A percentile compares a stretch with the other conserved stretches of the same genome.
Conservation (phyloP, 2,797 vertebrate genomes). For the Falco naumanni region DNA sequence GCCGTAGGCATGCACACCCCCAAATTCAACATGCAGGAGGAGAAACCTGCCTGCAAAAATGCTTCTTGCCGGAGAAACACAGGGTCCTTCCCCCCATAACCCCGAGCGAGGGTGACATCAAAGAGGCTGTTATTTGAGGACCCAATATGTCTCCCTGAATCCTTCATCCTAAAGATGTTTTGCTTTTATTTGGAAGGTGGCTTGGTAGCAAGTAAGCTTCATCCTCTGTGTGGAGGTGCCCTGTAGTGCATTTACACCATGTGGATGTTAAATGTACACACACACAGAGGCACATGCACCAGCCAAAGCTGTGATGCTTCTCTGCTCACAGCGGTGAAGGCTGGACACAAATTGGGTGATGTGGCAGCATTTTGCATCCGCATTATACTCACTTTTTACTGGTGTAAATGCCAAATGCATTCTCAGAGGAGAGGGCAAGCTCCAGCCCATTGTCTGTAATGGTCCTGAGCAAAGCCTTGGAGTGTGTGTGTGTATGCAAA, state of each 20-base stretch:
- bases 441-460: not conserved
- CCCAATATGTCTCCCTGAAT: not conserved
- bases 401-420: not conserved
- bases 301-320: not conserved
- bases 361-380: not conserved
- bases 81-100: not conserved
- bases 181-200: not conserved
- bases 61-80: not conserved
- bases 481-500: not conserved
- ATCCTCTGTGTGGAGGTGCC: not conserved
- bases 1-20: rapidly evolving
- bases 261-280: too few species aligned
- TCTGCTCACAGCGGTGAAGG: rapidly evolving
- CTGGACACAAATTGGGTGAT: rapidly evolving
- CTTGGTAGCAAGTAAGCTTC: not conserved
- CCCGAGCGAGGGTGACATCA: not conserved
- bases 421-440: not conserved
- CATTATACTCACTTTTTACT: not conserved
- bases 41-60: not conserved
- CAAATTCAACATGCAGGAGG: not conserved
- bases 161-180: not conserved
- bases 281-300: not conserved
- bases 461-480: not conserved
- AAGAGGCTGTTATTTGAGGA: not conserved
- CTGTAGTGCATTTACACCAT: not conserved